These are phyloP conservation scores for Delphinus delphis DNA, from an alignment of 2,113 vertebrate species.

Conservation along the genomic window DNA sequence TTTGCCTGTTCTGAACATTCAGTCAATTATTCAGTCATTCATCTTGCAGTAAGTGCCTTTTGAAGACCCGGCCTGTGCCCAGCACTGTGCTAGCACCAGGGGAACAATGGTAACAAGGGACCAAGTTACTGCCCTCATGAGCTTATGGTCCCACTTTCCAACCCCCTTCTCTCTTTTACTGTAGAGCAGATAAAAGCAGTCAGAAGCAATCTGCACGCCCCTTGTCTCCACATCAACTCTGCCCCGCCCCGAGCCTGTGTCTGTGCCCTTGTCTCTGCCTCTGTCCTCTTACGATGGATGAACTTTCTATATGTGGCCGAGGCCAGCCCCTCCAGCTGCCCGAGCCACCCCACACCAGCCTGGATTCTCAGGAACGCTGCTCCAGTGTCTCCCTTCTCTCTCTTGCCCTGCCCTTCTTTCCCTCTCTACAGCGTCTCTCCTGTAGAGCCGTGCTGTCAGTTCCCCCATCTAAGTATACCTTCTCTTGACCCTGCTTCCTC, in stretches of 20 bases:
- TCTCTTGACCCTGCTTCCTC: background rate
- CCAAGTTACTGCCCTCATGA: background rate
- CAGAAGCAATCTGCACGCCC: background rate
- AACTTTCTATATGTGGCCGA: background rate
- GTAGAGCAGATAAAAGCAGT: background rate
- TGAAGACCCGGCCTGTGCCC: background rate
- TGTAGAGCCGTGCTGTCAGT: too few relatives aligned
- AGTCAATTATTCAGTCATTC: background rate
- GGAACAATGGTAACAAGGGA: too few relatives aligned
- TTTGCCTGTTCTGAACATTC: background rate
- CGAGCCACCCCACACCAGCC: background rate
- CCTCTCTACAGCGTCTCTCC: background rate
- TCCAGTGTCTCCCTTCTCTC: background rate
- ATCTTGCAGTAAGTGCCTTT: background rate
- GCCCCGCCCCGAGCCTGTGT: accelerated
- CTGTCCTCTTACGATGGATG: background rate
- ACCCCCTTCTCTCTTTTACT: background rate
- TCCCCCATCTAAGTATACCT: background rate
- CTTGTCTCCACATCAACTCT: background rate
- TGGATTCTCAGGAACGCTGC: background rate
- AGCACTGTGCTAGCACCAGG: background rate
- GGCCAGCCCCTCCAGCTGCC: background rate
- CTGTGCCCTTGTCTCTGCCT: background rate
- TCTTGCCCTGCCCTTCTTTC: too few relatives aligned
- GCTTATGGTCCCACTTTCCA: background rate